phyloP scores from a whole-genome alignment of 2,113 vertebrate species.

The Lagopus leucura region DNA sequence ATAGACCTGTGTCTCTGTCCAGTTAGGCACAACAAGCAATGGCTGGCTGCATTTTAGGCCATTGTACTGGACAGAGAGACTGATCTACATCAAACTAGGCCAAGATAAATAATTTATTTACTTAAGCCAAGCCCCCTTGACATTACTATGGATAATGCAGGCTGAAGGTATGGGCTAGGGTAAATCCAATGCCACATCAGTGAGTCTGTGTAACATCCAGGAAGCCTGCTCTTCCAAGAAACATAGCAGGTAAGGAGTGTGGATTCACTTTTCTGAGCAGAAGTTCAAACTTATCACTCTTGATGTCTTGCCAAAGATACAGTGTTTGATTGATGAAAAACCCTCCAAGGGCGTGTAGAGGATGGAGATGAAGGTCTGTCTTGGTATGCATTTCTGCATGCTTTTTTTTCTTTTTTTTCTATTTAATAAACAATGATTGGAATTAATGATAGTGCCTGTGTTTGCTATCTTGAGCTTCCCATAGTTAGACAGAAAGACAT shows the following conservation, averaged over 20 bases:
- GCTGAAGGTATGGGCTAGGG: neutral
- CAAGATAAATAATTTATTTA: neutral
- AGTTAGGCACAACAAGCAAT: neutral
- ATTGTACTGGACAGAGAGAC: neutral
- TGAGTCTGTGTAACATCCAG: neutral
- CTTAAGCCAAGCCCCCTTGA: neutral
- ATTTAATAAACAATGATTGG: neutral
- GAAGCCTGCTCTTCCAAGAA: neutral
- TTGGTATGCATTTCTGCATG: neutral
- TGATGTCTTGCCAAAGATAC: neutral
- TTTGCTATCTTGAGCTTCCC: neutral
- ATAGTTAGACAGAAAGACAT: neutral
- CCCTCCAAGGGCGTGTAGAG: neutral
- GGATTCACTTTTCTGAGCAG: neutral
- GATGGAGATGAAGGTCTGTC: neutral
- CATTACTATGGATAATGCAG: neutral
- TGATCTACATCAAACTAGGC: neutral
- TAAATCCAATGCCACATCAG: neutral
- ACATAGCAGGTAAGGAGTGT: neutral
- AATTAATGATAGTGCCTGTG: neutral
- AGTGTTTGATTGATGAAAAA: neutral
- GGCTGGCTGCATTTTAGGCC: neutral
- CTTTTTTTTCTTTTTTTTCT: neutral
- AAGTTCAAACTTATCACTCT: constrained; percentile 7
- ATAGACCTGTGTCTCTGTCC: neutral